A percentile compares a stretch with the other conserved stretches of the same genome.
Conservation (phyloP, 2,113 vertebrate genomes). For the Eira barbara region DNA sequence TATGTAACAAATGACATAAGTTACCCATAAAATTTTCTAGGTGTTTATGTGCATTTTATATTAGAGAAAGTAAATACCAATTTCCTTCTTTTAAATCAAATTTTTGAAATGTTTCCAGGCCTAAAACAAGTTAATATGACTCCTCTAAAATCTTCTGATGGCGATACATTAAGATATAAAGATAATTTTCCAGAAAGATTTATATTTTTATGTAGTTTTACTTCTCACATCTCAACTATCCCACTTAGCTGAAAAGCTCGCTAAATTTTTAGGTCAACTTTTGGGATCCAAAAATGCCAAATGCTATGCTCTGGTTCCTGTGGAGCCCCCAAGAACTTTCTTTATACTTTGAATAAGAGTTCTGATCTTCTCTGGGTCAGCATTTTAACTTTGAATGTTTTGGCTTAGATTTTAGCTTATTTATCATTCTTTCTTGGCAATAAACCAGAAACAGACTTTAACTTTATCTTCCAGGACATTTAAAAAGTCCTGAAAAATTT, state of each 20-base stretch:
- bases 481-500: not conserved
- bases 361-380: not conserved
- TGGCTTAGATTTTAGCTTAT: not conserved
- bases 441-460: not conserved
- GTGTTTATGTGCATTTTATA: not conserved
- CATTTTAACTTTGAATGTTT: not conserved
- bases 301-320: not conserved
- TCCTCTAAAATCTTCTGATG: not conserved
- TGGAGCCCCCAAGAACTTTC: not conserved
- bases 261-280: not conserved
- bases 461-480: not conserved
- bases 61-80: not conserved
- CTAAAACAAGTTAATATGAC: not conserved
- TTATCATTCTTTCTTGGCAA: not conserved
- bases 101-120: not conserved
- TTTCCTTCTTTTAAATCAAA: not conserved
- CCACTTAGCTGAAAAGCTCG: not conserved
- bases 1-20: not conserved
- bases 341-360: not conserved
- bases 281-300: not conserved
- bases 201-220: not conserved
- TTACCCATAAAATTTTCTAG: not conserved
- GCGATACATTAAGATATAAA: not conserved
- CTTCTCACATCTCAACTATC: not conserved
- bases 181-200: not conserved